These are phyloP conservation scores for Drymonia ruficornis DNA, from an alignment of 2,888 invertebrate species.

Conservation along the genomic window DNA sequence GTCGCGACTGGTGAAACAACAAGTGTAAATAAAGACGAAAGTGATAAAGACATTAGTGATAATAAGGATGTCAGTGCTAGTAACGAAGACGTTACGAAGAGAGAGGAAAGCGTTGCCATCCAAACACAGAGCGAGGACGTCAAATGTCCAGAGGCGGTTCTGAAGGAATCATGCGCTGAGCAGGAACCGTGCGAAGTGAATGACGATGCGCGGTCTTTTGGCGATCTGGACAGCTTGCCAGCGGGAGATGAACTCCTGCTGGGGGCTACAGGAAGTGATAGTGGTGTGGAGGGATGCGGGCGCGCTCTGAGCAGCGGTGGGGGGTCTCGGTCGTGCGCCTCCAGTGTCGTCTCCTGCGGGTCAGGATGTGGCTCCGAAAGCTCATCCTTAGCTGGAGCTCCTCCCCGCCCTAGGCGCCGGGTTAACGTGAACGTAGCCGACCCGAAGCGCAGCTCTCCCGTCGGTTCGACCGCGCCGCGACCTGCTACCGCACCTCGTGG, in stretches of 20 bases:
- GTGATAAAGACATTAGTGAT: slow-evolving; percentile 43
- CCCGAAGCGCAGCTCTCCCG: slow-evolving; percentile 77
- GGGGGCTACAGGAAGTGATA: slow-evolving; percentile 90
- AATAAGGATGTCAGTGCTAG: slow-evolving; percentile 50
- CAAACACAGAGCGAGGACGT: slow-evolving; percentile 46
- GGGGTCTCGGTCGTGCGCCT: slow-evolving; percentile 89
- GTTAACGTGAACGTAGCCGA: slow-evolving; percentile 86
- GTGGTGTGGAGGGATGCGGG: slow-evolving; percentile 90
- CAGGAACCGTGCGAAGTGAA: slow-evolving; percentile 66
- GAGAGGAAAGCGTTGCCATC: slow-evolving; percentile 59
- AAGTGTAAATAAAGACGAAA: slow-evolving; percentile 35
- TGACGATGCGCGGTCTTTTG: slow-evolving; percentile 73
- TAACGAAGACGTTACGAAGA: slow-evolving; percentile 44
- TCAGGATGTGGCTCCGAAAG: slow-evolving; percentile 93
- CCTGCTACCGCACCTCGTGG: slow-evolving; percentile 79
- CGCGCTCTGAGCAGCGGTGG: slow-evolving; percentile 89
- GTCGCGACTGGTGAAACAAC: slow-evolving; percentile 36
- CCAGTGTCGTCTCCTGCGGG: slow-evolving; percentile 91
- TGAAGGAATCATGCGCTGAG: slow-evolving; percentile 59
- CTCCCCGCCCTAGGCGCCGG: slow-evolving; percentile 79
- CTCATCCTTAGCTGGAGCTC: slow-evolving; percentile 87
- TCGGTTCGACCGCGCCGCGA: slow-evolving; percentile 80
- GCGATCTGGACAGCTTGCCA: slow-evolving; percentile 75
- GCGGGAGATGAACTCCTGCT: slow-evolving; percentile 70
- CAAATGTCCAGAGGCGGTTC: slow-evolving; percentile 37